Evolutionary conservation across 2,113 vertebrate species (phyloP), one percentile per base, ranked within the genome.

Genomic region (Lonchura striata): DNA sequence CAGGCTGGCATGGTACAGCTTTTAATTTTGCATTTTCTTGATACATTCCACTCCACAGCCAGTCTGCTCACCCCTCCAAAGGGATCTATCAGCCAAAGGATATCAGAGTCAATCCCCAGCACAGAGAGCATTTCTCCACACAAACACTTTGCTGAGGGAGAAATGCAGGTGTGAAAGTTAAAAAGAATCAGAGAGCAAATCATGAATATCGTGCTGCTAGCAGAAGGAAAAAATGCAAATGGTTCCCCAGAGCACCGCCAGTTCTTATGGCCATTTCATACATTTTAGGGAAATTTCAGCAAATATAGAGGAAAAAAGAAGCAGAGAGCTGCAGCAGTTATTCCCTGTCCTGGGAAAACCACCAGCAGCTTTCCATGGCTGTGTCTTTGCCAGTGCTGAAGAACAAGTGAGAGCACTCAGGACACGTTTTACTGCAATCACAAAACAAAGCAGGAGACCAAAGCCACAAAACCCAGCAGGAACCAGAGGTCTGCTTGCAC

Each of bases 71-170:
- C 3, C 8, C 13, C 16, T 64, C 47, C 2, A 2, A 13, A 3
- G n/a, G 31, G 12, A 50, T 33, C 33, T 5, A 7, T 21, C 1
- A 2, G 56, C 27, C 31, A n/a, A 39, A 60, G 13, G 15, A 41
- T 0, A 47, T 3, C 21, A 59, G 86, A 70, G 46, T 12, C 65
- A 31, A 33, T 54, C 5, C 10, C 33, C 54, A 81, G 27, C 27
- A 79, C n/a, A 37, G 25, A 75, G 6, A 24, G 6, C 7, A 17
- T 42, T 64, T 75, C 82, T 71, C n/a, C 41, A 42, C 31, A 56
- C 9, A 54, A 47, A 56, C 10, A 47, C 6, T 14, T 71, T 3
- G 0, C 61, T 4, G 13, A 64, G 25, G 1, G 2, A 72, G 57
- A 79, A 72, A 63, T 8, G 33, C 20, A 21, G 18, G 3, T 65